These are phyloP conservation scores for Tetragnatha montana DNA, from an alignment of 2,888 invertebrate genomes.

Conservation along the genomic window DNA sequence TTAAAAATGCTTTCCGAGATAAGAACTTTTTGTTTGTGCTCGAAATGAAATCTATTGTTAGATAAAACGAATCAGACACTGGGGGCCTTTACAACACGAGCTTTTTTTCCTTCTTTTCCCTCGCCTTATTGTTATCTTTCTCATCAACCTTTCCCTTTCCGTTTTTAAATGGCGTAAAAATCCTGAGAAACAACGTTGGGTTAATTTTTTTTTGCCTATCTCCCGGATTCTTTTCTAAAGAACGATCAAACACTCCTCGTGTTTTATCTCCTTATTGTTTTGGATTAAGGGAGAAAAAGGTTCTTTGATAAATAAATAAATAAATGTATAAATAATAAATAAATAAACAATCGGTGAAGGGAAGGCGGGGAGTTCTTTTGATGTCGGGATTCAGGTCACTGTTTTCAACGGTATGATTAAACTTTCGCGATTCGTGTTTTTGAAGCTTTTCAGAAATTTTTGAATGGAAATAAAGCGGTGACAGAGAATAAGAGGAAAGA, in stretches of 20 bases:
- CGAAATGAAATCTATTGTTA: not conserved
- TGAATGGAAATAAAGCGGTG: not conserved
- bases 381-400: not conserved
- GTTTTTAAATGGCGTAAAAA: not conserved
- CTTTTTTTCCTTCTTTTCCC: not conserved
- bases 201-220: not conserved
- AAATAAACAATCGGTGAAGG: not conserved
- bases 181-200: not conserved
- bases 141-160: not conserved
- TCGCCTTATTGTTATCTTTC: not conserved
- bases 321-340: not conserved
- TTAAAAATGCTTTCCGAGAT: not conserved
- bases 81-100: not conserved
- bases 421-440: not conserved
- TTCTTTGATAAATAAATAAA: constrained; percentile 1
- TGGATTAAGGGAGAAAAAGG: not conserved
- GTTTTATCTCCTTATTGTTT: constrained; percentile 9
- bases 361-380: not conserved
- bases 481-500: not conserved
- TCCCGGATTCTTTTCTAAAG: not conserved
- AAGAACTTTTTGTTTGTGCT: not conserved
- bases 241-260: constrained; percentile 16
- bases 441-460: not conserved
- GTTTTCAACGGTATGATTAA: not conserved
- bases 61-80: not conserved